Base-by-base conservation (phyloP, 2,797 vertebrate species). In the Silurus lanzhouensis region DNA sequence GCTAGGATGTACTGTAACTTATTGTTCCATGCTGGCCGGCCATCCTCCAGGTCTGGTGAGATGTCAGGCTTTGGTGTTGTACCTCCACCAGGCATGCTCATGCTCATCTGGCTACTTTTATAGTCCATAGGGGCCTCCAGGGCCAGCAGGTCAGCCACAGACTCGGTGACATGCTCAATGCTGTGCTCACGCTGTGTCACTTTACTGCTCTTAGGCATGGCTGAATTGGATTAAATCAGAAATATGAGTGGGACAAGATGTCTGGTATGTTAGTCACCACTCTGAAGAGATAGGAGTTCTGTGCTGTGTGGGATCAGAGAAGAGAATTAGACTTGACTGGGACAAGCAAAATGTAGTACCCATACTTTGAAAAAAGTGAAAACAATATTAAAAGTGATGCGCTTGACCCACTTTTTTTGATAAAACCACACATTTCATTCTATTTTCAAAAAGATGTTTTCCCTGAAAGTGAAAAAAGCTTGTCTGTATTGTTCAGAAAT, bases 1-100 rank as follows among this genome's bases (percentile, higher is more conserved):
- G 98, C 98, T 89, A 99, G 93, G 91, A 99, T 99, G 93, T 99
- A 99, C 93, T 99, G 95, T 85, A 99, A 87, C 84, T 99, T 99
- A 94, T 95, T 99, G 94, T 98, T 99, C 98, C 98, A 99, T 0
- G 97, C 97, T 0, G 98, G 98, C 20, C 98, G 92, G 70, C 98
- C 97, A 46, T 99, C 98, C 81, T 97, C 97, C 70, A 95, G 93
- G 27, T 96, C 96, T 0, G 95, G 95, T 38, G 94, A 95, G 31
- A 96, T 94, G 22, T 92, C 96, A 89, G 94, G 93, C 27, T 93
- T 90, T 14, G 89, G 92, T 90, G 93, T 88, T 92, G 94, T 81
- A 88, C 87, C 71, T 91, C 93, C 0, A 1, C 93, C 94, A 55
- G 93, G 89, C 76, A 95, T 92, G 63, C 92, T 94, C 94, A 99